These are phyloP conservation scores for Cryptocheilus praepositus DNA, from an alignment of 2,888 invertebrate species.

Conservation along the genomic window DNA sequence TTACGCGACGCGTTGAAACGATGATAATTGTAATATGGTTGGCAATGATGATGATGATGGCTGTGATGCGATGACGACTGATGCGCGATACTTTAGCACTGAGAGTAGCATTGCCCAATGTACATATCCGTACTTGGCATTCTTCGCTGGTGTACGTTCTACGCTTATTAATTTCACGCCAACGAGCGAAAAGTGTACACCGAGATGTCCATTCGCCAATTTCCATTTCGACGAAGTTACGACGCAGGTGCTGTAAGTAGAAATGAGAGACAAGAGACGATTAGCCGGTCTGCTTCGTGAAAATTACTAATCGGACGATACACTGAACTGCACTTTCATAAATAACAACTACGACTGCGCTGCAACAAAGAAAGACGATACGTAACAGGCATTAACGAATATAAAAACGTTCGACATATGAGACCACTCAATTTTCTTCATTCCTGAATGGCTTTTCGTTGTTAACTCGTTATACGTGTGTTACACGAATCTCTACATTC, in stretches of 20 bases:
- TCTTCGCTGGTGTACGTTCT: conserved; percentile 31
- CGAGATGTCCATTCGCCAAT: conserved; percentile 34
- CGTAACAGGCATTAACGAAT: too few species aligned
- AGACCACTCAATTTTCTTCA: too few species aligned
- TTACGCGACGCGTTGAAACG: too few species aligned
- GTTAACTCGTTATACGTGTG: too few species aligned
- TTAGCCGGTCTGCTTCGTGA: not conserved
- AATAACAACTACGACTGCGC: not conserved
- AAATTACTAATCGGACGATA: not conserved
- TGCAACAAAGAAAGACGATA: too few species aligned
- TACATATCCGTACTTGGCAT: conserved; percentile 22
- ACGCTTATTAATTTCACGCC: conserved; percentile 43
- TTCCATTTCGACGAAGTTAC: conserved; percentile 58
- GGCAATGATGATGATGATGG: conserved; percentile 21
- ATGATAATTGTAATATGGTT: too few species aligned
- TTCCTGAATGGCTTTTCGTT: too few species aligned
- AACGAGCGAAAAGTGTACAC: conserved; percentile 45
- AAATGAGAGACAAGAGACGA: conserved; percentile 11
- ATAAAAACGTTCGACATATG: too few species aligned
- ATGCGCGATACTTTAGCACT: conserved; percentile 25
- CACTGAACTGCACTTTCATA: too few species aligned
- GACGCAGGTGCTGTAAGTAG: conserved; percentile 65
- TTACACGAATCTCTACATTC: too few species aligned
- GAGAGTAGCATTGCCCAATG: conserved; percentile 16
- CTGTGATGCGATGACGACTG: conserved; percentile 23